phyloP scores from a whole-genome alignment of 2,888 invertebrate species.

The Aethes cnicana region DNA sequence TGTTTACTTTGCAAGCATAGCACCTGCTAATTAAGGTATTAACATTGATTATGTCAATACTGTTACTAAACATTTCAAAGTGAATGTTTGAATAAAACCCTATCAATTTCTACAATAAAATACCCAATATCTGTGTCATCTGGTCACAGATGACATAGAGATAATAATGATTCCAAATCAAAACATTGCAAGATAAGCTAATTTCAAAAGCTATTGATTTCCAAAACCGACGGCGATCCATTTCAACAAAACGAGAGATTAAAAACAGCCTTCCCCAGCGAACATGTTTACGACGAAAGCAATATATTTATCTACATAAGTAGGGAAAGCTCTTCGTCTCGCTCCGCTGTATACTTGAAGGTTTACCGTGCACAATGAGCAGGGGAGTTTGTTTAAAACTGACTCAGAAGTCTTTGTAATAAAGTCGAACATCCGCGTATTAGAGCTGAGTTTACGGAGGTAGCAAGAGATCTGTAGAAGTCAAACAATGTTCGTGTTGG shows the following conservation, averaged over 20 bases:
- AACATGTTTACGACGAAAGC: constrained; percentile 48
- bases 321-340: constrained; percentile 48
- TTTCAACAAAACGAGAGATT: neutral
- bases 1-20: too few species aligned
- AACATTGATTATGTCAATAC: too few species aligned
- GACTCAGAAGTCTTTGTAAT: constrained; percentile 43
- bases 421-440: constrained; percentile 44
- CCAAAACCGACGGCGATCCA: neutral
- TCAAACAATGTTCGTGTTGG: constrained; percentile 67
- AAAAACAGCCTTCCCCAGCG: constrained; percentile 36
- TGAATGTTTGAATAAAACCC: too few species aligned
- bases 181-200: neutral
- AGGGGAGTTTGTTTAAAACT: constrained; percentile 40
- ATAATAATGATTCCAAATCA: too few species aligned
- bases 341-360: constrained; percentile 50
- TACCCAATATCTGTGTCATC: too few species aligned
- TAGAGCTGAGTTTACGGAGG: constrained; percentile 50
- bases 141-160: too few species aligned
- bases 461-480: constrained; percentile 59
- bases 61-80: too few species aligned
- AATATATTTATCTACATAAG: constrained; percentile 56
- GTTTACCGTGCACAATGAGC: constrained; percentile 46
- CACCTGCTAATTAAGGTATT: too few species aligned
- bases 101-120: too few species aligned
- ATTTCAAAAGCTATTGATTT: neutral